phyloP scores from a whole-genome alignment of 2,113 vertebrate species.

The Rhagologus leucostigma region DNA sequence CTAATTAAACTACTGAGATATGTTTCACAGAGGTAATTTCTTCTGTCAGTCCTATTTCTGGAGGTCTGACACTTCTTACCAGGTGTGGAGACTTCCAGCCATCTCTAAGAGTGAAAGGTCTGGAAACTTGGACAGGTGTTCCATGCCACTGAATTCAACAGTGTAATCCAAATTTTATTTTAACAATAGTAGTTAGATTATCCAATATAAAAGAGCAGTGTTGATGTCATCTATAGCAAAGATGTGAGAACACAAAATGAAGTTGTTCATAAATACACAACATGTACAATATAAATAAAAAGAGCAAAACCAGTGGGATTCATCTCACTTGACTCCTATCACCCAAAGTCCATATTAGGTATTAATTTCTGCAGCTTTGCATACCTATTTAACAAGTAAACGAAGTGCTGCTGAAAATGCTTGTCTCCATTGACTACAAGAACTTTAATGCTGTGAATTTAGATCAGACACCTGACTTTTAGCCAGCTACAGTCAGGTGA shows the following conservation, averaged over 20 bases:
- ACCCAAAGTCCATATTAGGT: background rate
- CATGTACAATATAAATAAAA: background rate
- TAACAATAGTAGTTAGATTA: background rate
- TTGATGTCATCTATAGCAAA: background rate
- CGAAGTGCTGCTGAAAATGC: background rate
- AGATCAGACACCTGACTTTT: background rate
- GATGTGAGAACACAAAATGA: background rate
- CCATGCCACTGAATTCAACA: background rate
- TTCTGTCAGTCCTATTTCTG: background rate
- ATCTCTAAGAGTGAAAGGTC: background rate
- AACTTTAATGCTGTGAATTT: background rate
- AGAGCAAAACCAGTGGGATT: background rate
- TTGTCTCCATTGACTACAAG: background rate
- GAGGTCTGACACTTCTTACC: background rate
- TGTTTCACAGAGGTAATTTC: background rate
- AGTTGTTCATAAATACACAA: background rate
- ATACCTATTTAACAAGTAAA: background rate
- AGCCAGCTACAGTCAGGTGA: background rate
- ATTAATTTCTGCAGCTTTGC: background rate
- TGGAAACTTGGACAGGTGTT: background rate
- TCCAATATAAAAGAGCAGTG: background rate
- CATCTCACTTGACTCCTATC: background rate
- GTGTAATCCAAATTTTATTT: background rate
- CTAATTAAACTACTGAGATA: background rate
- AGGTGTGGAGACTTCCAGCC: background rate